These are phyloP conservation scores for Tympanoctomys barrerae DNA, from an alignment of 2,797 vertebrate genomes.

Conservation along the genomic window DNA sequence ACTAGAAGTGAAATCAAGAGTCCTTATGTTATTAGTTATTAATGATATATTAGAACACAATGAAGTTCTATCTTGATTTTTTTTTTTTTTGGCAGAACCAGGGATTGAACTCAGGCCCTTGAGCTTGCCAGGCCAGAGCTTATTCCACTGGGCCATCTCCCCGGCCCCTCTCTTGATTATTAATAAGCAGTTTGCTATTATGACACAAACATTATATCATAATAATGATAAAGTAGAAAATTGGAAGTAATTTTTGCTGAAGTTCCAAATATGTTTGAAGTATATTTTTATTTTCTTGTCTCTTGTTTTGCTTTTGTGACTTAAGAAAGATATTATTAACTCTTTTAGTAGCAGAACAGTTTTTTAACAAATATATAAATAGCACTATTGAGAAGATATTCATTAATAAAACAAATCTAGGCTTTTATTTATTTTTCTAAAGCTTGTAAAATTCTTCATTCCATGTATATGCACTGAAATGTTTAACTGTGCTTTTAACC, in stretches of 20 bases:
- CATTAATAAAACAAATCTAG: neutral
- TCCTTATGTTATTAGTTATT: neutral
- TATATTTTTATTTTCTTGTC: neutral
- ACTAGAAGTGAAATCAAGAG: neutral
- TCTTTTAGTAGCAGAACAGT: neutral
- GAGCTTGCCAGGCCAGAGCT: too few relatives aligned
- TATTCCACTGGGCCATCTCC: too few relatives aligned
- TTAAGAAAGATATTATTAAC: neutral
- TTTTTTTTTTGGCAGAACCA: too few relatives aligned
- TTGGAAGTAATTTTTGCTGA: neutral
- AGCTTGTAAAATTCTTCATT: conserved; percentile 36
- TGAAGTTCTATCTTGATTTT: neutral
- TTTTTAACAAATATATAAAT: neutral
- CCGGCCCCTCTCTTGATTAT: neutral
- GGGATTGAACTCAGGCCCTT: too few relatives aligned
- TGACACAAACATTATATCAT: neutral
- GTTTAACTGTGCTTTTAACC: neutral
- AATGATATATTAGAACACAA: neutral
- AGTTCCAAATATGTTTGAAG: neutral
- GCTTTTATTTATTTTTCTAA: conserved; percentile 15
- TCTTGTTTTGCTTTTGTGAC: neutral
- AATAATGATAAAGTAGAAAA: conserved; percentile 18
- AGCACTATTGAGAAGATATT: neutral
- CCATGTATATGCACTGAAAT: neutral
- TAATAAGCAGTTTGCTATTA: neutral